A percentile compares a stretch with the other conserved stretches of the same genome.
Conservation (phyloP, 1,140 invertebrate genomes). For the Coptotermes formosanus region DNA sequence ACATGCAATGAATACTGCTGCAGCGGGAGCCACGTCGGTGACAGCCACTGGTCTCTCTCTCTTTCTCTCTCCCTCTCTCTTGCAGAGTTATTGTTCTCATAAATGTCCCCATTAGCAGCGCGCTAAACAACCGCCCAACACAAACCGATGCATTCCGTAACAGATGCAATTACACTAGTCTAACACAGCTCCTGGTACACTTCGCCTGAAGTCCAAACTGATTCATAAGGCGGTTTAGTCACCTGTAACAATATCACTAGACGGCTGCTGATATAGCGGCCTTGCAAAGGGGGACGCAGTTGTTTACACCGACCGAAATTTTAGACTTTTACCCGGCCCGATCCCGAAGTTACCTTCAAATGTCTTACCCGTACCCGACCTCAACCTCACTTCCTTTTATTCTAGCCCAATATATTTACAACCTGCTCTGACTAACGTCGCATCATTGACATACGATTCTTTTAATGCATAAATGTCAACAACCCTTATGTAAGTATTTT, state of each 20-base stretch:
- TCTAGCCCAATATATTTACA: no score
- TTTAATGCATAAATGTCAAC: no score
- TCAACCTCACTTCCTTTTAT: no score
- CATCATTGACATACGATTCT: no score
- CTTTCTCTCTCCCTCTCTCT: neutral
- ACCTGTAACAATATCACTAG: neutral
- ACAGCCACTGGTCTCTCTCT: neutral
- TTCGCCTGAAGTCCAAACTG: neutral
- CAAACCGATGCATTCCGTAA: neutral
- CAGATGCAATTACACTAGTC: neutral
- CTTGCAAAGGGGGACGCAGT: no score
- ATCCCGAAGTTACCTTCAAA: no score
- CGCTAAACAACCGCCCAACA: neutral
- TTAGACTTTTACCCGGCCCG: no score
- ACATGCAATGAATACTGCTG: neutral
- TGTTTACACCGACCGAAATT: no score
- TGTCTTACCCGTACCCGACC: no score
- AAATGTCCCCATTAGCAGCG: slow-evolving; percentile 2
- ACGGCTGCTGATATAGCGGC: neutral
- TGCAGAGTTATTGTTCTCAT: neutral
- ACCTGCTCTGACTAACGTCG: no score
- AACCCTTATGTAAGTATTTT: no score
- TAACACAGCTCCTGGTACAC: neutral
- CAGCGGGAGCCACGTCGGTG: neutral
- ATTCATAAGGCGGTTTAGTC: neutral